Evolutionary conservation across 2,888 invertebrate genomes (phyloP), one percentile per base, ranked within the genome.

Genomic region (Cheilosia urbana): DNA sequence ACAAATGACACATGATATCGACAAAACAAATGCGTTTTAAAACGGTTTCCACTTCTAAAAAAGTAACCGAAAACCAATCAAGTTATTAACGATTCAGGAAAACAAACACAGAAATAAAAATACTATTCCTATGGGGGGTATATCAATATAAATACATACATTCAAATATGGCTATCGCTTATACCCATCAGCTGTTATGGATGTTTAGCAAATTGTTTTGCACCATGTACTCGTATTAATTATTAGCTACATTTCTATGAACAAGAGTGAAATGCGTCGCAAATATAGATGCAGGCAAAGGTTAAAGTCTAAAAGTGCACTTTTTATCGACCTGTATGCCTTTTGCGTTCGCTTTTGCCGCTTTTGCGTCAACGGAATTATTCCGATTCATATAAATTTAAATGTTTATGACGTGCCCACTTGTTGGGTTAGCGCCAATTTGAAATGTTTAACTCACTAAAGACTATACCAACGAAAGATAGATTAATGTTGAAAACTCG

Each of bases 361-460:
- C n/a, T n/a, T 11, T 30, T 30, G 37, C 37, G 37, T 37, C 37
- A 37, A 37, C 13, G 11, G 37, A 13, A 37, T 37, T 47, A 40
- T 66, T 51, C 27, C 21, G 9, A n/a, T 53, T 66, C 27, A 53
- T 21, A 69, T 45, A 57, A 69, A 69, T 45, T 30, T 30, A 15
- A 57, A 19, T 57, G 34, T 19, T 19, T 57, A 49, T 30, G 30
- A 2, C 30, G 30, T 30, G 30, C 30, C 30, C 30, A 21, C 34
- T 63, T 34, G 11, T 65, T 65, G 63, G 63, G 34, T 21, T 34
- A 21, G 7, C 7, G 63, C 63, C 63, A 65, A 21, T 24, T 24
- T 60, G 2, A 49, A 15, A 3, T 27, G 0, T 19, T 47, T 19
- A 19, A 19, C 19, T 11, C 19, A 15, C 6, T 47, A 30, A 34